Base-by-base conservation (phyloP, 2,797 vertebrate species). In the Sebastes dallii region DNA sequence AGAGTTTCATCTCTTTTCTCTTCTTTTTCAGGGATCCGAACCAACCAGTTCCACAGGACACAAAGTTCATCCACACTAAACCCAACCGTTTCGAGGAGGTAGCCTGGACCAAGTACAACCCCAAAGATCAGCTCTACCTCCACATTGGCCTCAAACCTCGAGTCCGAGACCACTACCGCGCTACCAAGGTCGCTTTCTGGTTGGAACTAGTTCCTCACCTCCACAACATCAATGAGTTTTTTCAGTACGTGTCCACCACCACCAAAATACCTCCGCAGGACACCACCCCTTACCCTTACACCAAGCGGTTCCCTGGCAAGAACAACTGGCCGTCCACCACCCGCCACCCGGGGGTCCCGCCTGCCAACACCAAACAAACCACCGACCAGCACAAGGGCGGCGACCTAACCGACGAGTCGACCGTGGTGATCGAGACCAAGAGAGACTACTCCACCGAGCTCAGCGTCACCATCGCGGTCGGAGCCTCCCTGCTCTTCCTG, bases 111-210 rank as follows among this genome's bases (percentile, higher is more conserved):
- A 99, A 99, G 90, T 99, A 99, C 87, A 99, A 99, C 86, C 98
- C 98, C 59, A 99, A 99, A 89, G 98, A 99, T 90, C 98, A 99
- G 88, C 96, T 98, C 16, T 99, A 99, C 84, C 96, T 99, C 34
- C 98, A 99, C 80, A 99, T 99, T 2, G 98, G 98, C 30, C 95
- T 99, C 73, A 99, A 99, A 74, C 98, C 98, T 1, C 89, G 97
- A 16, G 98, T 99, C n/a, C 92, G 97, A 9, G 98, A 99, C 78
- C 98, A 99, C 81, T 99, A 99, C 85, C 95, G 98, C 0, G 98
- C 98, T 1, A 99, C 98, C 14, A 99, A 99, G 86, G 98, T 99
- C 1, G 98, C 98, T 1, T 99, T 99, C 92, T 99, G 98, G 98
- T 83, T 99, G 66, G 98, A 99, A 54, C 95, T 99, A 0, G 98